phyloP scores from a whole-genome alignment of 2,113 vertebrate genomes.

The Colossoma macropomum region DNA sequence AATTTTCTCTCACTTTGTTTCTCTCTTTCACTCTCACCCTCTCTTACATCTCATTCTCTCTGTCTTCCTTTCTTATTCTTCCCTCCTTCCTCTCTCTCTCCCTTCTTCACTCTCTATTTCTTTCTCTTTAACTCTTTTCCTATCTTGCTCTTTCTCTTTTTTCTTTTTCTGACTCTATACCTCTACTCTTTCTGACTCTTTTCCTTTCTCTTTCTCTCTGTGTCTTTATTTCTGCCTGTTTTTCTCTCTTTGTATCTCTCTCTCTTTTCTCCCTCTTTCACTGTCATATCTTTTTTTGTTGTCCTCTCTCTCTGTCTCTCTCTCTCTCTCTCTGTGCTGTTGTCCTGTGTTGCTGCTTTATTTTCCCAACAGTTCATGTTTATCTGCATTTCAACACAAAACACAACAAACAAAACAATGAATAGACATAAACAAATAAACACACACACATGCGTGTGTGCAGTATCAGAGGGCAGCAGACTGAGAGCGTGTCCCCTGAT shows the following conservation, averaged over 20 bases:
- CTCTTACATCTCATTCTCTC: not conserved
- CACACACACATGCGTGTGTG: not conserved
- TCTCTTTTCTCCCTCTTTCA: not conserved
- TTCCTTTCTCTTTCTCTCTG: not conserved
- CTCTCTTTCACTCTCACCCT: too few species aligned
- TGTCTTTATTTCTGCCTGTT: not conserved
- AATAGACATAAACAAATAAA: constrained; percentile 24
- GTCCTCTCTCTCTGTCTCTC: constrained; percentile 8
- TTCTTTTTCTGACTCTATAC: not conserved
- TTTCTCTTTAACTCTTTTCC: not conserved
- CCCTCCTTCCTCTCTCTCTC: not conserved
- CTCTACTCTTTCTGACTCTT: not conserved
- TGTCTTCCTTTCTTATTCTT: not conserved
- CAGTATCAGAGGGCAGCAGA: constrained; percentile 6
- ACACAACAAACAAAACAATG: constrained; percentile 5
- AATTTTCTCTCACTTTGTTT: not conserved
- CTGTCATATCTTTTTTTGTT: too few species aligned
- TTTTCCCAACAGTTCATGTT: constrained; percentile 5
- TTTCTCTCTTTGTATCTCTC: not conserved
- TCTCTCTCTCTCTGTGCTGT: not conserved
- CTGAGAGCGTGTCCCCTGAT: not conserved
- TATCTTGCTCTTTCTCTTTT: not conserved
- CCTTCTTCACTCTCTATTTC: too few species aligned
- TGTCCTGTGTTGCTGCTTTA: not conserved
- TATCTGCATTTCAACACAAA: constrained; percentile 25